Conservation (phyloP, 2,888 invertebrate species). For the Serripes groenlandicus region DNA sequence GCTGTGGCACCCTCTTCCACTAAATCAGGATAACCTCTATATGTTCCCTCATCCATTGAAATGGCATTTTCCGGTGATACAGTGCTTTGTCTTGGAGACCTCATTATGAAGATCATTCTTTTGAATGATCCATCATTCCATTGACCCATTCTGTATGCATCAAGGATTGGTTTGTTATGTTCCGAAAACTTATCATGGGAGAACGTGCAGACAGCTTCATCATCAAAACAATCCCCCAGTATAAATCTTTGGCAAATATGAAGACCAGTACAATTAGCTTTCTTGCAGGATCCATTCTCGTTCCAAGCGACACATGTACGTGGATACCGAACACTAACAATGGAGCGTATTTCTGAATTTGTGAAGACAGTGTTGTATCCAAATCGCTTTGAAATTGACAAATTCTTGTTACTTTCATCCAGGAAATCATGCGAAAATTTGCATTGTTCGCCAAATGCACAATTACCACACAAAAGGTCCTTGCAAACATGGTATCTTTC, state of each 20-base stretch:
- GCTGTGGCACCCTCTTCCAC: neutral
- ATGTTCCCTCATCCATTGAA: neutral
- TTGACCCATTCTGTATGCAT: conserved; percentile 37
- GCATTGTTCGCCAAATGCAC: conserved; percentile 42
- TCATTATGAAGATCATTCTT: conserved; percentile 16
- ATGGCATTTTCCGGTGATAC: neutral
- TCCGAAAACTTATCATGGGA: conserved; percentile 38
- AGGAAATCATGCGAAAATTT: conserved; percentile 56
- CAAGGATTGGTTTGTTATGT: conserved; percentile 50
- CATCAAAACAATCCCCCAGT: conserved; percentile 56
- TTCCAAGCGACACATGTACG: conserved; percentile 53
- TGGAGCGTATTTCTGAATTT: conserved; percentile 43
- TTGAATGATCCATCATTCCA: conserved; percentile 23
- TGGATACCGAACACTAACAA: conserved; percentile 47
- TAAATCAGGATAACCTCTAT: neutral
- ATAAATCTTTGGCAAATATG: conserved; percentile 65
- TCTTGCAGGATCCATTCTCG: conserved; percentile 37
- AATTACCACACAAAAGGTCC: conserved; percentile 42
- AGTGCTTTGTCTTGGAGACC: neutral
- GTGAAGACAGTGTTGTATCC: conserved; percentile 51
- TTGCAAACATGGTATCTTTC: conserved; percentile 47
- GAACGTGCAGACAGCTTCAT: conserved; percentile 34
- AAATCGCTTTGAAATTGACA: conserved; percentile 46
- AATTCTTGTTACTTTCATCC: conserved; percentile 40
- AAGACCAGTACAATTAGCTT: conserved; percentile 47